A percentile compares a stretch with the other conserved stretches of the same genome.
phyloP scores from a whole-genome alignment of 2,888 invertebrate genomes.

The Parnassius apollo region DNA sequence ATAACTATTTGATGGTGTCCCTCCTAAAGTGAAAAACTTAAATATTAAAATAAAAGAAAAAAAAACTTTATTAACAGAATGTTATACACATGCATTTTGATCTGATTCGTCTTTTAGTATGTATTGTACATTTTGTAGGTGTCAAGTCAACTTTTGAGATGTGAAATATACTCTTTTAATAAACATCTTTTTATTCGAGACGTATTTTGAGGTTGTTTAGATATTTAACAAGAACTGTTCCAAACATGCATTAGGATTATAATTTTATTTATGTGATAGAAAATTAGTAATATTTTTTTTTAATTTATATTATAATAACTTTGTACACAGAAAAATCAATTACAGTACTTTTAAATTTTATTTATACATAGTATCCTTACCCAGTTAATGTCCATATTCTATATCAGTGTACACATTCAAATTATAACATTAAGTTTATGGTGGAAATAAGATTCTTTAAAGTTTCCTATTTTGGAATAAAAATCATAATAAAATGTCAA shows the following conservation, averaged over 20 bases:
- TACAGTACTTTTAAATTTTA: not conserved
- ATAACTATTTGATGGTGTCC: too few species aligned
- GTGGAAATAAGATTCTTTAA: too few species aligned
- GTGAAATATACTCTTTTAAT: slow-evolving; percentile 18
- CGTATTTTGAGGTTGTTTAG: slow-evolving; percentile 20
- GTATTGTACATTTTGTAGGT: slow-evolving; percentile 16
- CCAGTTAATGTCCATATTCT: slow-evolving; percentile 9
- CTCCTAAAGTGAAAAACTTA: not conserved
- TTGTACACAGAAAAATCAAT: slow-evolving; percentile 10
- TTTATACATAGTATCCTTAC: slow-evolving; percentile 1
- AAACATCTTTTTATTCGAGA: slow-evolving; percentile 5
- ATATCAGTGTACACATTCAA: slow-evolving; percentile 1
- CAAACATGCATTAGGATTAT: slow-evolving; percentile 26
- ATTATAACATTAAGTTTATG: not conserved
- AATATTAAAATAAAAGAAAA: not conserved
- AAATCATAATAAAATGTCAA: too few species aligned
- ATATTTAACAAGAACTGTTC: slow-evolving; percentile 17
- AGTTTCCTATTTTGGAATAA: too few species aligned
- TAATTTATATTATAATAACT: slow-evolving; percentile 21
- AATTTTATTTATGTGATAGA: slow-evolving; percentile 51
- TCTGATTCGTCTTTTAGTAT: slow-evolving; percentile 10
- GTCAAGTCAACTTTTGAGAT: slow-evolving; percentile 14
- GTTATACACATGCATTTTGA: slow-evolving; percentile 3
- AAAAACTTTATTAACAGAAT: not conserved
- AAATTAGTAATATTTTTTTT: slow-evolving; percentile 42